Conservation (phyloP, 2,888 invertebrate species). For the Blomia tropicalis region DNA sequence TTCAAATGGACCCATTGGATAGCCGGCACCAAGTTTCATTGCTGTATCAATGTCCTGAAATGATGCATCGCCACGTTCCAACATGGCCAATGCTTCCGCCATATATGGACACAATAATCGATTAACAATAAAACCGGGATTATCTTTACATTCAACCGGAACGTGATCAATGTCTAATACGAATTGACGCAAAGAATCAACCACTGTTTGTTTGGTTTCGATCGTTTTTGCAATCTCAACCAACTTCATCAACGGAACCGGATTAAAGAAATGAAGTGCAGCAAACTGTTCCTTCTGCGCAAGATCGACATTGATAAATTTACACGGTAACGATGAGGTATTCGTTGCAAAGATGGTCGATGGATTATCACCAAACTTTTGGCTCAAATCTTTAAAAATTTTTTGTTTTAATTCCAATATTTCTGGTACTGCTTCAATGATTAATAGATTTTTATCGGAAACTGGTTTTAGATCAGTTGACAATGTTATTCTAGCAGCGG, state of each 20-base stretch:
- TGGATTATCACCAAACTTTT: constrained; percentile 36
- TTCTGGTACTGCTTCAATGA: constrained; percentile 68
- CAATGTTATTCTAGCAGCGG: constrained; percentile 16
- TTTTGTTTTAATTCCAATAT: constrained; percentile 60
- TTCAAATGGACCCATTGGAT: constrained; percentile 64
- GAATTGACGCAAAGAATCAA: constrained; percentile 53
- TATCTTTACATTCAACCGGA: constrained; percentile 74
- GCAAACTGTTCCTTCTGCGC: constrained; percentile 53
- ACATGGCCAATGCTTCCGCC: constrained; percentile 59
- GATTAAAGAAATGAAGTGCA: constrained; percentile 81
- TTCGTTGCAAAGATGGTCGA: constrained; percentile 71
- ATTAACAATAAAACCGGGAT: constrained; percentile 81
- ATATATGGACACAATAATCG: constrained; percentile 66
- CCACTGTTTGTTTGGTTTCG: constrained; percentile 58
- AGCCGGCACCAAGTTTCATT: constrained; percentile 73
- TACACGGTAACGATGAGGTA: constrained; percentile 69
- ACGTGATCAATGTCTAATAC: constrained; percentile 65
- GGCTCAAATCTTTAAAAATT: constrained; percentile 42
- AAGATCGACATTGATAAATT: constrained; percentile 58
- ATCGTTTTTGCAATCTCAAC: constrained; percentile 62
- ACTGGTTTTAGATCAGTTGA: constrained; percentile 16
- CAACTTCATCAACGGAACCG: constrained; percentile 74
- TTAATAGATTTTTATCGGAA: constrained; percentile 22
- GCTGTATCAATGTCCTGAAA: constrained; percentile 66
- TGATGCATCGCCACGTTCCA: constrained; percentile 56